phyloP scores from a whole-genome alignment of 1,140 invertebrate genomes.

The Rhagoletis zephyria region DNA sequence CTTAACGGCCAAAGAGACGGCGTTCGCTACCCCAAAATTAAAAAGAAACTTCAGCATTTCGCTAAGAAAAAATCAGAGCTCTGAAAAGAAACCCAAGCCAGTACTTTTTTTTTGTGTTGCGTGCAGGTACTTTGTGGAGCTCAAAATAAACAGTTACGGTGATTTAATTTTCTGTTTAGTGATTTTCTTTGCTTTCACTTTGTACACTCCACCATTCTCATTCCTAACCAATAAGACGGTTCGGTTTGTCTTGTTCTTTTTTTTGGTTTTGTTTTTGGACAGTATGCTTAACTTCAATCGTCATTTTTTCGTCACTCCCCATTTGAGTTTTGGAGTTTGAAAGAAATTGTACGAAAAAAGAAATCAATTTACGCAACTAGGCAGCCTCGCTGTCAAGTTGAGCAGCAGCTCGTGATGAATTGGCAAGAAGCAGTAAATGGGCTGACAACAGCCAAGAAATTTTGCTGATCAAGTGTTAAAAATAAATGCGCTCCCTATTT shows the following conservation, averaged over 20 bases:
- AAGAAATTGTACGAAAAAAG: constrained; percentile 55
- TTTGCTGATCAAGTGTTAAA: not conserved
- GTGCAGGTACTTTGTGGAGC: constrained; percentile 60
- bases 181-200: constrained; percentile 31
- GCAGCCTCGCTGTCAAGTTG: not conserved
- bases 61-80: not conserved
- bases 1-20: not conserved
- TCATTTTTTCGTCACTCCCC: constrained; percentile 68
- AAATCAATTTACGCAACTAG: not conserved
- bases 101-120: not conserved
- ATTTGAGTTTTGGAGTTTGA: constrained; percentile 73
- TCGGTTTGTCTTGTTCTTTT: not conserved
- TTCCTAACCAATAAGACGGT: constrained; percentile 5
- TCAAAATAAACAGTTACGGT: constrained; percentile 73
- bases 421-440: not conserved
- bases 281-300: constrained; percentile 3
- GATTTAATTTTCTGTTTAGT: constrained; percentile 68
- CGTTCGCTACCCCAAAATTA: not conserved
- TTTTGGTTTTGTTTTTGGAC: not conserved
- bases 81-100: not conserved
- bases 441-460: not conserved
- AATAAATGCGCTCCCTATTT: not conserved
- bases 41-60: constrained; percentile 31
- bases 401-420: not conserved
- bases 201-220: not conserved